phyloP scores from a whole-genome alignment of 2,113 vertebrate species.

The Marcusenius ussheri region DNA sequence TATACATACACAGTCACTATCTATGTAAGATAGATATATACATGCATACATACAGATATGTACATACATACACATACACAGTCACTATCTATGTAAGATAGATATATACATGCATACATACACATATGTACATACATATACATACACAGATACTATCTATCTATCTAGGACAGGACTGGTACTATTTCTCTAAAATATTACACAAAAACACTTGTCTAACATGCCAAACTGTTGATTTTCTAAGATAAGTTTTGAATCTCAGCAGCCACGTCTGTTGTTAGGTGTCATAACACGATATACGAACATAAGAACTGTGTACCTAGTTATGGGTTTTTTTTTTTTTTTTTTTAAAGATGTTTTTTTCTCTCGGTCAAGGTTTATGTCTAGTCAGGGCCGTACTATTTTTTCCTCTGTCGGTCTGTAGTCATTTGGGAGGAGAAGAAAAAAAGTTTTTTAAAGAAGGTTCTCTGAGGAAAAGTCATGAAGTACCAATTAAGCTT shows the following conservation, averaged over 20 bases:
- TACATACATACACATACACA: no score
- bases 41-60: no score
- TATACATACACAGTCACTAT: no score
- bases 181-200: background rate
- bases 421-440: background rate
- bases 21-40: no score
- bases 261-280: background rate
- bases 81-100: background rate
- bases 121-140: no score
- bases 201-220: background rate
- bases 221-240: background rate
- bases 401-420: background rate
- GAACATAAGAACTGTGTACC: background rate
- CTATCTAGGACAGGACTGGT: background rate
- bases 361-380: background rate
- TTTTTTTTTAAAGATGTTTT: background rate
- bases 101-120: no score
- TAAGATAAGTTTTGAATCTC: background rate
- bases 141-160: background rate
- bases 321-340: no score
- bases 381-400: background rate
- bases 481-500: constrained; percentile 12
- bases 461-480: constrained; percentile 34
- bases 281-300: background rate
- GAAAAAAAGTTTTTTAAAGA: background rate